These are phyloP conservation scores for Noctua janthe DNA, from an alignment of 2,888 invertebrate species.

Conservation along the genomic window DNA sequence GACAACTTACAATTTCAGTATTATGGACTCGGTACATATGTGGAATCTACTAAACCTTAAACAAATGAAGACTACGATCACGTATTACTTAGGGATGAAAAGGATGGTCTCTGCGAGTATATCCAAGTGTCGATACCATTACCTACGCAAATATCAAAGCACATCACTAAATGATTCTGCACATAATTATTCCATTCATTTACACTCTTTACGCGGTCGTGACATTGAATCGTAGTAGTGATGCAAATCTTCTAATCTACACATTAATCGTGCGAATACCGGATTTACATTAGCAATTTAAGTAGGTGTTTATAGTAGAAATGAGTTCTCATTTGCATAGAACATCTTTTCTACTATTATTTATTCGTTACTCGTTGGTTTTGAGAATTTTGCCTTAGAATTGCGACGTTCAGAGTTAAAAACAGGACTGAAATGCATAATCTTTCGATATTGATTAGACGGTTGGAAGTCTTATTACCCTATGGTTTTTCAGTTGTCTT, in stretches of 20 bases:
- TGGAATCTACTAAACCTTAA: too few species aligned
- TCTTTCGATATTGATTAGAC: neutral
- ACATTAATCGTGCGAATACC: constrained; percentile 53
- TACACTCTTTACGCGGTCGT: constrained; percentile 40
- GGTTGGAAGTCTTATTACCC: neutral
- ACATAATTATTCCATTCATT: constrained; percentile 15
- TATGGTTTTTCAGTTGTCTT: neutral
- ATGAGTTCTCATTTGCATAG: constrained; percentile 52
- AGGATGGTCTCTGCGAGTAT: too few species aligned
- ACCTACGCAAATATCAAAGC: neutral
- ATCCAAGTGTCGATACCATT: too few species aligned
- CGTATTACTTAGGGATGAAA: too few species aligned
- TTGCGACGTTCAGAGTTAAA: neutral
- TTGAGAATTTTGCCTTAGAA: neutral
- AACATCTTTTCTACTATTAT: constrained; percentile 32
- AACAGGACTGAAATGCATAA: constrained; percentile 1
- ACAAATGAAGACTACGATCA: too few species aligned
- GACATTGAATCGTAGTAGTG: constrained; percentile 54
- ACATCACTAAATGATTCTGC: constrained; percentile 44
- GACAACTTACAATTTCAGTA: too few species aligned
- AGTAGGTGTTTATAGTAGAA: constrained; percentile 31
- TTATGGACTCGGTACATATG: too few species aligned
- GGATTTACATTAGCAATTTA: constrained; percentile 50
- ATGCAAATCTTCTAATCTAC: constrained; percentile 40
- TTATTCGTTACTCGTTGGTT: neutral